Base-by-base conservation (phyloP, 2,113 vertebrate species). In the Bubalus kerabau region DNA sequence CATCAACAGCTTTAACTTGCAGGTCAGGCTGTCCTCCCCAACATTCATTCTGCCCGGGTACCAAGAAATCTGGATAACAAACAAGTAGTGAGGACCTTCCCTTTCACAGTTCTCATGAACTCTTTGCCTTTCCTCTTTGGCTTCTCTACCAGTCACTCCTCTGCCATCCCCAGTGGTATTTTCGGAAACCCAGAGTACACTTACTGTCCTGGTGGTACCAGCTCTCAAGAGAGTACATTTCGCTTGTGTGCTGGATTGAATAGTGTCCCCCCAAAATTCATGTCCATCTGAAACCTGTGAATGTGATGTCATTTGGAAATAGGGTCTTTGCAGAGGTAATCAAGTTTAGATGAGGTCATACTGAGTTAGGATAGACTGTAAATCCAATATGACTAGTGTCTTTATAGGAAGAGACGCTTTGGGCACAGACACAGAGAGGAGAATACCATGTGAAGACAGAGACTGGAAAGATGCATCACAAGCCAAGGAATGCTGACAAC, bases 81-180 rank as follows among this genome's bases (percentile, higher is more conserved):
- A 82, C 23, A 74, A 56, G 26, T 46, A 91, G 85, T 26, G 1
- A 88, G 57, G 32, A 56, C 6, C n/a, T 67, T 80, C 13, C 64
- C 40, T 57, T 89, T 89, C 57, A 84, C 64, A 5, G 19, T 19
- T 80, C 56, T 78, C 26, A n/a, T 64, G 78, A 80, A 43, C 54
- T 97, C 90, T 92, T 74, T 92, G 30, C 19, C 59, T 94, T 90
- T 92, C 62, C 74, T 95, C 43, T 89, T 84, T 74, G 93, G 40
- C 21, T 87, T 91, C 87, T 81, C 48, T 84, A 67, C 13, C 40
- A 64, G 40, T 52, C 92, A 90, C 46, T 57, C 56, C 28, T 87
- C 32, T 92, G 48, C 10, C 9, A 28, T 84, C 57, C 50, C 50
- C 92, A 91, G 52, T 16, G 24, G 10, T 85, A 59, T 43, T 67